Conservation (phyloP, 2,797 vertebrate species). For the Anguilla anguilla region DNA sequence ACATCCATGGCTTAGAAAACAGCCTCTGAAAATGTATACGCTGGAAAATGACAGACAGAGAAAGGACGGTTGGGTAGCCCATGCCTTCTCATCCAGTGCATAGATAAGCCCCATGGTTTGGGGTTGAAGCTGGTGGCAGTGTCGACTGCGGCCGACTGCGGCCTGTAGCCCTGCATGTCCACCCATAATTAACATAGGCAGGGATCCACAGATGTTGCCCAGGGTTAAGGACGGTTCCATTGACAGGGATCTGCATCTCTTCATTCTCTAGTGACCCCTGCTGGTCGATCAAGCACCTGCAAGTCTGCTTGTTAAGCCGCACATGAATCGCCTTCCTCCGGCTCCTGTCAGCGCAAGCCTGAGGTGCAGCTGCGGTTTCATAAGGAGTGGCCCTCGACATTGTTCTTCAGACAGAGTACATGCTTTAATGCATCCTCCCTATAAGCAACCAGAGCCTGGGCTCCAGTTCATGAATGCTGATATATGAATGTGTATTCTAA, state of each 20-base stretch:
- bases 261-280: neutral
- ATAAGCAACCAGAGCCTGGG: neutral
- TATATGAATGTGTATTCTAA: neutral
- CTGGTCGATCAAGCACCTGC: neutral
- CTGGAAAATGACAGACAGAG: neutral
- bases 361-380: neutral
- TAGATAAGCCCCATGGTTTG: neutral
- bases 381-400: neutral
- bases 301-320: neutral
- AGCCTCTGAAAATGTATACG: neutral
- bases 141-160: neutral
- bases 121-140: neutral
- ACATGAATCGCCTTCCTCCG: neutral
- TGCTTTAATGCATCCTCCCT: neutral
- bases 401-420: neutral
- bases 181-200: neutral
- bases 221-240: neutral
- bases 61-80: neutral
- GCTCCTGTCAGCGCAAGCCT: neutral
- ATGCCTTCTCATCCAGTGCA: neutral
- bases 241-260: neutral
- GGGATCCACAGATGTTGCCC: neutral
- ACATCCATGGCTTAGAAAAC: conserved; percentile 9
- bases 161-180: neutral
- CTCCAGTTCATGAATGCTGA: neutral